These are phyloP conservation scores for Drosophila pandora DNA, from an alignment of 1,140 invertebrate genomes.

Conservation along the genomic window DNA sequence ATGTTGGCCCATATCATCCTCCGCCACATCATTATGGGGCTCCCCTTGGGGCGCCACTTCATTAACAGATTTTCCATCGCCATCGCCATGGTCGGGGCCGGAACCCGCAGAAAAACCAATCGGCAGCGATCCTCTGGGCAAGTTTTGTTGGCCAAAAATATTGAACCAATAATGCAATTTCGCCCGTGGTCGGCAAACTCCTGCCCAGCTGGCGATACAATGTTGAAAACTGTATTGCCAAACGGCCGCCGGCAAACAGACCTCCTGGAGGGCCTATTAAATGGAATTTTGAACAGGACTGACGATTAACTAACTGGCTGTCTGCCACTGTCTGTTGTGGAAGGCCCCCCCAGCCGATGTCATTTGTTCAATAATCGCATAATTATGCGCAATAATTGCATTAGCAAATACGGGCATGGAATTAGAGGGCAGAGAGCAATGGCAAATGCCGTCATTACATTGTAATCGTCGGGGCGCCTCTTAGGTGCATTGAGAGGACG, in stretches of 20 bases:
- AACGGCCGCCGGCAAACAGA: conserved; percentile 10
- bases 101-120: conserved; percentile 37
- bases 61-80: conserved; percentile 46
- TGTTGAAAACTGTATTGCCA: background rate
- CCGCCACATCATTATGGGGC: conserved; percentile 32
- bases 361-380: conserved; percentile 73
- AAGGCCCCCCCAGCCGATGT: conserved; percentile 12
- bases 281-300: conserved; percentile 29
- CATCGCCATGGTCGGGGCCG: conserved; percentile 28
- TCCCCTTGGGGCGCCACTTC: conserved; percentile 43
- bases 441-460: conserved; percentile 41
- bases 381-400: conserved; percentile 76
- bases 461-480: conserved; percentile 21
- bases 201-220: conserved; percentile 16
- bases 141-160: conserved; percentile 47
- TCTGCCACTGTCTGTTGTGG: conserved; percentile 6
- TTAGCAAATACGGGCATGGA: conserved; percentile 65
- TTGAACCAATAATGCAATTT: conserved; percentile 62
- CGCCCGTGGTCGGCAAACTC: conserved; percentile 18
- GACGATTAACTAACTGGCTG: conserved; percentile 34
- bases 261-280: conserved; percentile 31
- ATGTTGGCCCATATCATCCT: conserved; percentile 15
- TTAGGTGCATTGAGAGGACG: background rate
- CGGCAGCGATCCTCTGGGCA: background rate
- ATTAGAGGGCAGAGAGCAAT: conserved; percentile 51